phyloP scores from a whole-genome alignment of 2,797 vertebrate genomes.

The Prunella strophiata region DNA sequence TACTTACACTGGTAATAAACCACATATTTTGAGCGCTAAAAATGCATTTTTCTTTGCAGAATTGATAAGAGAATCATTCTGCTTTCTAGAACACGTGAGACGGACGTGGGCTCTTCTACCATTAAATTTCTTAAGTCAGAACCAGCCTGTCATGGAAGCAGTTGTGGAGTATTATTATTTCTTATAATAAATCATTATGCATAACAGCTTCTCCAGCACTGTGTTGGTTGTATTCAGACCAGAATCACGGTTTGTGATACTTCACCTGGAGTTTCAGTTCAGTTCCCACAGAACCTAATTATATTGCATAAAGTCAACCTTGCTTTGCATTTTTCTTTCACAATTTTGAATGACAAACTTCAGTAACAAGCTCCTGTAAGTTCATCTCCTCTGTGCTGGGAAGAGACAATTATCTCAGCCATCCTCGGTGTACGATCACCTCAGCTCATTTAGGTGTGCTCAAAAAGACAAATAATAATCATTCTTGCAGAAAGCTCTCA shows the following conservation, averaged over 20 bases:
- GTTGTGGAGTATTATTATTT: not conserved
- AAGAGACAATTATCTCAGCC: slow-evolving; percentile 49
- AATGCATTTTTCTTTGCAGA: not conserved
- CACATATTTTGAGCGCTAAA: not conserved
- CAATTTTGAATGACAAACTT: slow-evolving; percentile 63
- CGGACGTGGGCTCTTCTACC: not conserved
- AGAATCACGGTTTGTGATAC: slow-evolving; percentile 45
- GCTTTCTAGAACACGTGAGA: not conserved
- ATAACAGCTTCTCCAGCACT: not conserved
- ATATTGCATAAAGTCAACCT: slow-evolving; percentile 27
- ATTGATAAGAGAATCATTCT: not conserved
- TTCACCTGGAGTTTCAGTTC: slow-evolving; percentile 36
- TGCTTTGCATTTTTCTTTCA: slow-evolving; percentile 53
- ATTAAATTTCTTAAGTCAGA: not conserved
- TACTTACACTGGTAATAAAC: not conserved
- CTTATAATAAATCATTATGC: not conserved
- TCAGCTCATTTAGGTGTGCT: slow-evolving; percentile 49
- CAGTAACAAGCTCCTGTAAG: slow-evolving; percentile 49
- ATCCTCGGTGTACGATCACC: not conserved
- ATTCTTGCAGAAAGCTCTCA: slow-evolving; percentile 45
- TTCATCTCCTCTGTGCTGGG: not conserved
- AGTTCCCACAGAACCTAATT: slow-evolving; percentile 46
- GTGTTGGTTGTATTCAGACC: slow-evolving; percentile 53
- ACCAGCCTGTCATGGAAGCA: not conserved
- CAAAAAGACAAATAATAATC: slow-evolving; percentile 55